Conservation (phyloP, 2,113 vertebrate genomes). For the Dicaeum eximium region DNA sequence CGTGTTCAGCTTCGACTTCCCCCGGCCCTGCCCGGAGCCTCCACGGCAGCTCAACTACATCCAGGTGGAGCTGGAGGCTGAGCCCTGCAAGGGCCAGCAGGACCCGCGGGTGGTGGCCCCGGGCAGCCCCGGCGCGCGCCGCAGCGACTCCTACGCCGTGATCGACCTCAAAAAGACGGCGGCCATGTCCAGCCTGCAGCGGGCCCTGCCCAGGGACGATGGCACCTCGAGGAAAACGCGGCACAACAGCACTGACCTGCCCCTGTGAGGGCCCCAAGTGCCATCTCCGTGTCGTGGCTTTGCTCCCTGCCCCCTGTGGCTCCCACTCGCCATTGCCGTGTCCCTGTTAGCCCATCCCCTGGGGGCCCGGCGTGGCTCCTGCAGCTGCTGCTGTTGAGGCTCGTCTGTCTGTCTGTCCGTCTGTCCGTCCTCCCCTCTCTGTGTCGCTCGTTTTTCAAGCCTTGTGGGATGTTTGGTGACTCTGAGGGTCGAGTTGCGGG, state of each 20-base stretch:
- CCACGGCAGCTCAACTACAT: slow-evolving; percentile 96
- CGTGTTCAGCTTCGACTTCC: slow-evolving; percentile 95
- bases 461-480: background rate
- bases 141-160: slow-evolving; percentile 91
- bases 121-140: slow-evolving; percentile 60
- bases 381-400: background rate
- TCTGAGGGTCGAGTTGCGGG: slow-evolving; percentile 24
- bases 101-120: background rate
- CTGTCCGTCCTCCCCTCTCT: background rate
- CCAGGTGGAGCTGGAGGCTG: slow-evolving; percentile 93
- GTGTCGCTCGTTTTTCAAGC: slow-evolving; percentile 28
- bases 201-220: slow-evolving; percentile 93
- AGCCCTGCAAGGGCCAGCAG: slow-evolving; percentile 46
- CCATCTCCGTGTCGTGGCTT: background rate
- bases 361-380: background rate
- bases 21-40: slow-evolving; percentile 79
- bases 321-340: background rate
- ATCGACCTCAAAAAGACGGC: slow-evolving; percentile 98
- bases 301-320: background rate
- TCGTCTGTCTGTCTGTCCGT: slow-evolving; percentile 21
- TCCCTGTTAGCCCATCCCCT: background rate
- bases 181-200: slow-evolving; percentile 97
- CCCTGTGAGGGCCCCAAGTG: slow-evolving; percentile 75
- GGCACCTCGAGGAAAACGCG: slow-evolving; percentile 96
- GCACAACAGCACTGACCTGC: slow-evolving; percentile 99